These are phyloP conservation scores for Podilymbus podiceps DNA, from an alignment of 2,113 vertebrate species.

Conservation along the genomic window DNA sequence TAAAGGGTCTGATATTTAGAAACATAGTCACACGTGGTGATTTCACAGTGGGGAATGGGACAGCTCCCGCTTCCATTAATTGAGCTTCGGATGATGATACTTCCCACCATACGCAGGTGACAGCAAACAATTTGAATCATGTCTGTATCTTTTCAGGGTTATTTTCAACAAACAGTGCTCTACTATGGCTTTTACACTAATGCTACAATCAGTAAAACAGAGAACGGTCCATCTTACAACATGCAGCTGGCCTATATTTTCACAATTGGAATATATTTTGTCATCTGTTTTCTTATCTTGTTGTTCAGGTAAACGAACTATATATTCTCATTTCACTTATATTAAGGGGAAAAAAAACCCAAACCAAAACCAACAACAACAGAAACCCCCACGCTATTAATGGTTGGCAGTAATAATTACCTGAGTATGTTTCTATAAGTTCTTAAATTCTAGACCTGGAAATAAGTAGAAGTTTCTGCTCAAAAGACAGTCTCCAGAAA, in stretches of 20 bases:
- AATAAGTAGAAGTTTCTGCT: background rate
- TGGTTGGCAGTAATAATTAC: background rate
- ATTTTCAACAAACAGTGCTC: constrained; percentile 79
- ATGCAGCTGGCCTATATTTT: constrained; percentile 95
- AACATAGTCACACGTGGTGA: background rate
- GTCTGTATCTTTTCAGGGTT: constrained; percentile 64
- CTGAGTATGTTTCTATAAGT: background rate
- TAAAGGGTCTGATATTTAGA: background rate
- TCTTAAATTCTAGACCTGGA: background rate
- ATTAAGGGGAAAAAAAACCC: background rate
- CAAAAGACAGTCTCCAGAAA: background rate
- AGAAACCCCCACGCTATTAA: accelerated
- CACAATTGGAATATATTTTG: constrained; percentile 83
- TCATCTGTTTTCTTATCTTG: constrained; percentile 84
- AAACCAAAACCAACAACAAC: background rate
- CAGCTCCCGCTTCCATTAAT: background rate
- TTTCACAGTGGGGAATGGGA: background rate
- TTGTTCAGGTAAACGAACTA: constrained; percentile 81
- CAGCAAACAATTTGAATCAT: background rate
- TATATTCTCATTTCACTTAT: background rate
- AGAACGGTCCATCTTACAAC: constrained; percentile 72
- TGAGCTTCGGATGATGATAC: background rate
- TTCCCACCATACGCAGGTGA: background rate
- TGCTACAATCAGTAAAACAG: constrained; percentile 28
- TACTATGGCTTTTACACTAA: constrained; percentile 92